Evolutionary conservation across 2,888 invertebrate species (phyloP), one percentile per base, ranked within the genome.

Genomic region (Brenthis ino): DNA sequence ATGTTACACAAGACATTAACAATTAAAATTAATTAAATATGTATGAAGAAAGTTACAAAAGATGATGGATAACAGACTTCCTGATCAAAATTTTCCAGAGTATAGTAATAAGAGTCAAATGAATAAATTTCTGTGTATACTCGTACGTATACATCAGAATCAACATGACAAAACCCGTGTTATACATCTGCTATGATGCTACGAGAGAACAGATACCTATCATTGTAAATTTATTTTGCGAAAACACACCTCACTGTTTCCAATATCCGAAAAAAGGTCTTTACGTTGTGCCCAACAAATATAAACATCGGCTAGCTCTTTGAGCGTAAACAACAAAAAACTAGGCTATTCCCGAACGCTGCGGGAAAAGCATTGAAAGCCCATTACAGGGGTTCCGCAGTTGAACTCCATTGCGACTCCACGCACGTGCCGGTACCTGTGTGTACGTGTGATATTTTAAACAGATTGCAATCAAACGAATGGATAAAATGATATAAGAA

Each of bases 301-400:
- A 63, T 37, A 53, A 54, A 58, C 48, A 58, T 47, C 37, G 37
- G 14, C 33, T 20, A 57, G 24, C 13, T 28, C 28, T 57, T 48
- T 48, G 33, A 57, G 54, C 57, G 65, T 69, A 60, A 57, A 65
- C 56, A 69, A 65, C 55, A 60, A 43, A 57, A 63, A 65, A 57
- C 47, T 57, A 61, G 58, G 51, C 65, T 55, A 50, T 60, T 60
- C 50, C 43, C n/a, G 56, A 61, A 61, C 33, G 61, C 14, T 53
- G 60, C 58, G 61, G 55, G 53, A 60, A 70, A 66, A 67, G 69
- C 63, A 70, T 67, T 50, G 69, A 63, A 66, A 70, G 64, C 47
- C 69, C 66, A 67, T 70, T 64, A 70, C 66, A 58, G 56, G 47
- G 63, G 63, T 58, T 63, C 54, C 57, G 65, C 66, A 48, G 48